A percentile compares a stretch with the other conserved stretches of the same genome.
Conservation (phyloP, 2,888 invertebrate species). For the Thelaira solivaga region DNA sequence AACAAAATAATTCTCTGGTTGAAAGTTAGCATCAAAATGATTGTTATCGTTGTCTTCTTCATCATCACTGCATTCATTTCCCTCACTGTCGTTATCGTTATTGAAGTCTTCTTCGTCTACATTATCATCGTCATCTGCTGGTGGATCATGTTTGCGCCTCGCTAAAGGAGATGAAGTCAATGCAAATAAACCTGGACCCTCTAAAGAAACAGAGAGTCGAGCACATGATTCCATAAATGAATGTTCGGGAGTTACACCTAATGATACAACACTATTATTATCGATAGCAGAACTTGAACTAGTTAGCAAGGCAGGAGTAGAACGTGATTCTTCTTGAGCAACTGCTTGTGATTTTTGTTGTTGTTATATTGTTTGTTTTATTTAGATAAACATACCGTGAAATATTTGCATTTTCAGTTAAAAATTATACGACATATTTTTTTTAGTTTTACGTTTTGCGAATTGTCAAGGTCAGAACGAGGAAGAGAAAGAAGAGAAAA, state of each 20-base stretch:
- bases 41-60: slow-evolving; percentile 59
- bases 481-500: slow-evolving; percentile 51
- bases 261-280: slow-evolving; percentile 80
- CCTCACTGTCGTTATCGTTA: slow-evolving; percentile 69
- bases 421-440: slow-evolving; percentile 32
- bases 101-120: slow-evolving; percentile 67
- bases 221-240: slow-evolving; percentile 91
- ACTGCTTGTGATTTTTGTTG: slow-evolving; percentile 80
- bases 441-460: slow-evolving; percentile 3
- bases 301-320: slow-evolving; percentile 89
- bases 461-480: slow-evolving; percentile 2
- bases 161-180: slow-evolving; percentile 81
- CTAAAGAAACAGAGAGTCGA: slow-evolving; percentile 90
- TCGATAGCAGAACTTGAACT: slow-evolving; percentile 81
- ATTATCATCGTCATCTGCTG: slow-evolving; percentile 65
- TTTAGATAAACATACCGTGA: slow-evolving; percentile 44
- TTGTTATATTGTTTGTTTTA: slow-evolving; percentile 45
- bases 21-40: slow-evolving; percentile 36
- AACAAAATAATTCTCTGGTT: slow-evolving; percentile 9
- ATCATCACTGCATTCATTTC: slow-evolving; percentile 67
- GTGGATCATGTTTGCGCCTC: slow-evolving; percentile 64
- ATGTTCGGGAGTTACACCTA: slow-evolving; percentile 92
- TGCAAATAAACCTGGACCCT: slow-evolving; percentile 87
- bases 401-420: slow-evolving; percentile 18
- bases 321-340: slow-evolving; percentile 93